A percentile compares a stretch with the other conserved stretches of the same genome.
Conservation (phyloP, 2,113 vertebrate species). For the Fulmarus glacialis region DNA sequence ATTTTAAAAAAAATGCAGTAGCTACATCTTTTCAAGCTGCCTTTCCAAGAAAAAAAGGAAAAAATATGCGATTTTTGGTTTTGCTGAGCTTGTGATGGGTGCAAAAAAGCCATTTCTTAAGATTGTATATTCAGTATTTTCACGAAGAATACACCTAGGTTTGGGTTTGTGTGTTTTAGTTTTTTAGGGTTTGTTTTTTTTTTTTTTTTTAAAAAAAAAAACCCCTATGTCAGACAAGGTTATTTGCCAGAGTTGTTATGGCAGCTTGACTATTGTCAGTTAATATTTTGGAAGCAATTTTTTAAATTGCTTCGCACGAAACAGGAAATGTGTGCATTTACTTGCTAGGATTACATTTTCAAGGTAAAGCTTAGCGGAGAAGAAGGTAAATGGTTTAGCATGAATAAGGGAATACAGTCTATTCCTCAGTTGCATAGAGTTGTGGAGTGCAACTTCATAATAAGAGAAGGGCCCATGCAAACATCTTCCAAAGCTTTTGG, state of each 20-base stretch:
- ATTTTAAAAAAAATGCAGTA: not conserved
- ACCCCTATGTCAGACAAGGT: not conserved
- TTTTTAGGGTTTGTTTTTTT: fast-evolving
- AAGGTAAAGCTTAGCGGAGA: not conserved
- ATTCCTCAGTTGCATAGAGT: not conserved
- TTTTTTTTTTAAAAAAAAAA: not conserved
- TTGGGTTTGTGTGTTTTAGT: not conserved
- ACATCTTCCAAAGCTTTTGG: not conserved
- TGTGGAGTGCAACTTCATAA: not conserved
- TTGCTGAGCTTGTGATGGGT: not conserved
- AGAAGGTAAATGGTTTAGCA: not conserved
- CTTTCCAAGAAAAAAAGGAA: not conserved
- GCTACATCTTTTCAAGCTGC: not conserved
- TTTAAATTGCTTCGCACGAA: not conserved
- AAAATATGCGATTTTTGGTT: not conserved
- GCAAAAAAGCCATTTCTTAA: not conserved
- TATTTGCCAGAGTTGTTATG: not conserved
- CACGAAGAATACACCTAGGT: not conserved
- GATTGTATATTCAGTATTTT: not conserved
- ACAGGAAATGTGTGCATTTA: not conserved
- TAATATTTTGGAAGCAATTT: not conserved
- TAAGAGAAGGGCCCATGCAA: not conserved
- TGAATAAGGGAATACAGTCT: not conserved
- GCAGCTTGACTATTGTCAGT: not conserved
- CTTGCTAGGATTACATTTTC: not conserved